Evolutionary conservation across 1,140 invertebrate genomes (phyloP).

Genomic region (Nasonia vitripennis): DNA sequence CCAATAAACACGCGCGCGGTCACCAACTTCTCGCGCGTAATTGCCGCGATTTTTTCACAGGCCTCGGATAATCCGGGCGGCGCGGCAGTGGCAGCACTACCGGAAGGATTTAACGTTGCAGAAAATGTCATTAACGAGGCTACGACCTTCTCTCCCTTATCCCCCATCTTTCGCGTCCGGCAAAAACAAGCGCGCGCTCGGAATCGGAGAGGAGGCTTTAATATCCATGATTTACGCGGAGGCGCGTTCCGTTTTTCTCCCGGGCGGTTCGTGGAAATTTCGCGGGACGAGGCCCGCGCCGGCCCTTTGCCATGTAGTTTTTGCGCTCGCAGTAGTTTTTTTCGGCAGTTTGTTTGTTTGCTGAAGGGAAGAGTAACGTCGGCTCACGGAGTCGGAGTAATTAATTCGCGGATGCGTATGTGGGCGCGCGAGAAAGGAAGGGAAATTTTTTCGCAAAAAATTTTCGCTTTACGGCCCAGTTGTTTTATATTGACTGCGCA

Average conservation of each 20-base stretch:
- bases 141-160: conserved; percentile 2
- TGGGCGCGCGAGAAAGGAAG: not conserved
- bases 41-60: conserved; percentile 35
- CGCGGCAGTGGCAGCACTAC: not conserved
- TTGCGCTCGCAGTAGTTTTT: not conserved
- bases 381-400: not conserved
- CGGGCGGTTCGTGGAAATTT: not conserved
- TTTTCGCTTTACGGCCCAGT: not conserved
- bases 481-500: not conserved
- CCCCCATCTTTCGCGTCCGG: not conserved
- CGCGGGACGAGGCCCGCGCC: not conserved
- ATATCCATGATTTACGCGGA: conserved; percentile 38
- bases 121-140: conserved; percentile 48
- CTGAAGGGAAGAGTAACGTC: not conserved
- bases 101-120: conserved; percentile 42
- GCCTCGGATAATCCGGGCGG: not conserved
- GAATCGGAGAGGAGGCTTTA: conserved; percentile 25
- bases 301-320: not conserved
- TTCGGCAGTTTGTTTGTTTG: not conserved
- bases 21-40: conserved; percentile 9
- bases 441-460: not conserved
- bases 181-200: not conserved
- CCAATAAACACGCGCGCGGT: too few species aligned
- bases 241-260: not conserved
- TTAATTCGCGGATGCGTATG: not conserved